Evolutionary conservation across 2,113 vertebrate genomes (phyloP), one percentile per base, ranked within the genome.

Genomic region (Octodon degus): DNA sequence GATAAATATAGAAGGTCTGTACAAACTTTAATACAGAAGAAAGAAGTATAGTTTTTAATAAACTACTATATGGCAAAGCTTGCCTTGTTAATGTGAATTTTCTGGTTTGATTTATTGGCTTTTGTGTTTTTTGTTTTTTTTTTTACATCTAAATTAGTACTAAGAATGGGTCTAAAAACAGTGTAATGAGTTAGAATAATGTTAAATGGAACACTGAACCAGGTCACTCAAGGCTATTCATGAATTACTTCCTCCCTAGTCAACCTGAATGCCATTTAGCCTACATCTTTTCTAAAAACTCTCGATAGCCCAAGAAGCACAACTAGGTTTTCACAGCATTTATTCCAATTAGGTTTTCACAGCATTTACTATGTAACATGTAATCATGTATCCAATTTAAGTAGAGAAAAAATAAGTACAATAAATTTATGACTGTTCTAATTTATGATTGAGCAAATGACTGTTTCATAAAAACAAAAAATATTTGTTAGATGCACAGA

Each of bases 1-100:
- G 65, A 25, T n/a, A 87, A 92, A 86, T 16, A 67, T 0, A 62
- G 63, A 12, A 67, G 76, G 22, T 65, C 20, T 92, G 70, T 9
- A 76, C 1, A 58, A 91, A 63, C 20, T 1, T 22, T 22, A 55
- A 43, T 37, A 68, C 27, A 68, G 76, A 89, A 76, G 14, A 22
- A 86, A 91, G 37, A n/a, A 74, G 79, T 80, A 80, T 14, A 68
- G 20, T 93, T 87, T 85, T 53, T 50, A 63, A 24, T 43, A 77
- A 34, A 89, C 84, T 90, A 96, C 65, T 91, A 65, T 63, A 50
- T 83, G 50, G 55, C 74, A 96, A 72, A 77, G 14, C 86, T 82
- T 89, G 74, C n/a, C 88, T 77, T 53, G n/a, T 76, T 58, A 62
- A 89, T 34, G 27, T 30, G 40, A 85, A 27, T 3, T 27, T 63